These are phyloP conservation scores for Mus spretus DNA, from an alignment of 2,797 vertebrate genomes.

Conservation along the genomic window DNA sequence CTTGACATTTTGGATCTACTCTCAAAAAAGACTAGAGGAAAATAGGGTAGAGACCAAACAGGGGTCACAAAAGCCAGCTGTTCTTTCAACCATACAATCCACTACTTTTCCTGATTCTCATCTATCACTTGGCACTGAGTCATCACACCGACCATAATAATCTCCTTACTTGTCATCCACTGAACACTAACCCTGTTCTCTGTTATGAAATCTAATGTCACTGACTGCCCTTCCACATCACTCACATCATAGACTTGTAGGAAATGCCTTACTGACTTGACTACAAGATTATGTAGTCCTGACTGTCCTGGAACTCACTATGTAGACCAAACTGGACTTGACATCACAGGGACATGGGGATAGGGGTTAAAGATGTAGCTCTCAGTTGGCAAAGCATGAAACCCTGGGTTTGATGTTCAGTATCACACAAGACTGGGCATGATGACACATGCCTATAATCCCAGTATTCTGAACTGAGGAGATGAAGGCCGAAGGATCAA, in stretches of 20 bases:
- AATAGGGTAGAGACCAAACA: background rate
- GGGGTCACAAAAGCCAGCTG: background rate
- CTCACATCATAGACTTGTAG: background rate
- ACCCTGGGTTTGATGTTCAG: background rate
- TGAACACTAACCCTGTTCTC: constrained; percentile 30
- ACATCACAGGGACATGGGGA: background rate
- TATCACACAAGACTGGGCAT: background rate
- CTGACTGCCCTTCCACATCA: constrained; percentile 49
- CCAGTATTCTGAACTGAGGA: background rate
- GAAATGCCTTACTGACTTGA: background rate
- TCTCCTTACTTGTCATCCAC: background rate
- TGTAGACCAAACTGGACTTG: background rate
- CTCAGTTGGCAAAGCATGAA: background rate
- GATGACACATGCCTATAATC: background rate
- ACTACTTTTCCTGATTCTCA: constrained; percentile 28
- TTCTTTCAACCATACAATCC: background rate
- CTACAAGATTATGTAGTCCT: background rate
- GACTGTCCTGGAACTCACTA: background rate
- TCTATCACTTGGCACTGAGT: background rate
- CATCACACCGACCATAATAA: background rate
- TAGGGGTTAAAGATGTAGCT: background rate
- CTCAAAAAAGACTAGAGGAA: background rate
- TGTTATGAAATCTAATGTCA: constrained; percentile 32
- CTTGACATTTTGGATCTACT: constrained; percentile 26
- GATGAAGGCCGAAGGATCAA: background rate